These are phyloP conservation scores for Eulithis prunata DNA, from an alignment of 2,888 invertebrate genomes.

Conservation along the genomic window DNA sequence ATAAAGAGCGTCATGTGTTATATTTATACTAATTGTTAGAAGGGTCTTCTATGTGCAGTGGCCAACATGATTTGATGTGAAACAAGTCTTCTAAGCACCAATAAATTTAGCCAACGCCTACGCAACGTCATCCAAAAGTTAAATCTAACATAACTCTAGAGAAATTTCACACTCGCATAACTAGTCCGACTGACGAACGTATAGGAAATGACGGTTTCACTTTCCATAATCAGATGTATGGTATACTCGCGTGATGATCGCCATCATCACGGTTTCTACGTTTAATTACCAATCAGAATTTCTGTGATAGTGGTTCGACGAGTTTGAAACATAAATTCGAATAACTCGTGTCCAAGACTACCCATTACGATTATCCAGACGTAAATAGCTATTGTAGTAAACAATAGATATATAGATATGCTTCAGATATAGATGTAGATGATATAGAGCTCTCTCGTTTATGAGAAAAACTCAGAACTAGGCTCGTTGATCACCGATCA, in stretches of 20 bases:
- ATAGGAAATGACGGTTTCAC: constrained; percentile 48
- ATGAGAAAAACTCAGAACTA: not conserved
- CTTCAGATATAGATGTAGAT: too few species aligned
- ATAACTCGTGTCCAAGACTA: too few species aligned
- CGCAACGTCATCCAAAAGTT: constrained; percentile 13
- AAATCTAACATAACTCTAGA: constrained; percentile 20
- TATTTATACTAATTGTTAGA: too few species aligned
- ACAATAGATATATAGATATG: too few species aligned
- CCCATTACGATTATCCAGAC: too few species aligned
- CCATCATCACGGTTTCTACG: constrained; percentile 31
- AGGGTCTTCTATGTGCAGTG: too few species aligned
- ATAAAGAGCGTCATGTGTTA: too few species aligned
- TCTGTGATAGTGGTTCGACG: not conserved
- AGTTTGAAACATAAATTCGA: too few species aligned
- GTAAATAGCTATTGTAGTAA: too few species aligned
- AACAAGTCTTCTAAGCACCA: too few species aligned
- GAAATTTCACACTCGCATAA: constrained; percentile 34
- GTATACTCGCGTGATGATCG: constrained; percentile 38
- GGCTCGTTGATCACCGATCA: not conserved
- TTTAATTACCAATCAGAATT: constrained; percentile 26
- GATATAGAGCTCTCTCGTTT: too few species aligned
- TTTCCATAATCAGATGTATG: constrained; percentile 46
- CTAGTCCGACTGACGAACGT: constrained; percentile 34
- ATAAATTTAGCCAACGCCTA: not conserved
- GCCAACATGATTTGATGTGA: too few species aligned